Evolutionary conservation across 2,797 vertebrate genomes (phyloP).

Genomic region (Hydrocynus forskahlii): DNA sequence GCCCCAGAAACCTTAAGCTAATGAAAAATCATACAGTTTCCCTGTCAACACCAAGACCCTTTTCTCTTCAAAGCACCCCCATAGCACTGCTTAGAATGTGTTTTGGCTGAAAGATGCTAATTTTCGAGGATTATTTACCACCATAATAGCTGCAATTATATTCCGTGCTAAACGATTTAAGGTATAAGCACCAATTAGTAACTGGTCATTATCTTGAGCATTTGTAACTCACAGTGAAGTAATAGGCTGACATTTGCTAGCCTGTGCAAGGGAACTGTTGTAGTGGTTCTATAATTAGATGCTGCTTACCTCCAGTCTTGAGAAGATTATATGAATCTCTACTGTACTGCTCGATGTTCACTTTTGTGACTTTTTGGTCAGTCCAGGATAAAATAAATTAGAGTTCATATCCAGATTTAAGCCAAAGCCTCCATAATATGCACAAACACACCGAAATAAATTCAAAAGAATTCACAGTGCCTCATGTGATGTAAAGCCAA

Average conservation of each 20-base stretch:
- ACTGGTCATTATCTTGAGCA: conserved; percentile 88
- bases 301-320: conserved; percentile 76
- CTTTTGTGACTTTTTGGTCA: conserved; percentile 40
- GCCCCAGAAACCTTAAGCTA: conserved; percentile 73
- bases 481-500: no score
- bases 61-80: conserved; percentile 66
- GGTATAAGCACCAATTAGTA: conserved; percentile 88
- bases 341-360: conserved; percentile 63
- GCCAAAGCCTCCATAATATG: neutral
- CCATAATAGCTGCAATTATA: conserved; percentile 87
- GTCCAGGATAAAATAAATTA: neutral
- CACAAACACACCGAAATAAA: no score
- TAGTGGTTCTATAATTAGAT: conserved; percentile 79
- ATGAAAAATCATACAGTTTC: conserved; percentile 77
- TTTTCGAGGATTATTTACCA: conserved; percentile 82
- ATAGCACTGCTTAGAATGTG: conserved; percentile 67
- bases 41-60: conserved; percentile 69
- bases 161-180: conserved; percentile 81
- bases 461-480: no score
- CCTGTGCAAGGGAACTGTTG: conserved; percentile 74
- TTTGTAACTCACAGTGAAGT: conserved; percentile 81
- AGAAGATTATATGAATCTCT: conserved; percentile 72
- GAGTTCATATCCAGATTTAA: neutral
- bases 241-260: conserved; percentile 80
- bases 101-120: conserved; percentile 81